Conservation (phyloP, 2,113 vertebrate species). For the Dicerorhinus sumatrensis region DNA sequence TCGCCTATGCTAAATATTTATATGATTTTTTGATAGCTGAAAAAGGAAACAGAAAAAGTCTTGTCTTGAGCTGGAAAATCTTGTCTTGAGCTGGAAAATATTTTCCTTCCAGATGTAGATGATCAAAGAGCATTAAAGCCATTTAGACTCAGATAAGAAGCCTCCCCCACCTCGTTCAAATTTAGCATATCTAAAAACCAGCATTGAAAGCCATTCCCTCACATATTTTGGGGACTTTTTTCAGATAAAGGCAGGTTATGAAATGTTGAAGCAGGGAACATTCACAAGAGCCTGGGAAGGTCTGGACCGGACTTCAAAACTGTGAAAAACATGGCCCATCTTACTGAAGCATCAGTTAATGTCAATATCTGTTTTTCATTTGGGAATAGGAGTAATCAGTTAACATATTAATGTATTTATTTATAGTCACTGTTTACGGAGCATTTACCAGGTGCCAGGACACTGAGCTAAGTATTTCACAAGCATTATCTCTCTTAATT, state of each 20-base stretch:
- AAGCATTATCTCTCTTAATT: not conserved
- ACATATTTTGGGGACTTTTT: not conserved
- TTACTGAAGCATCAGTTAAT: not conserved
- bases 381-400: not conserved
- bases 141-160: not conserved
- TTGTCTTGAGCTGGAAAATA: not conserved
- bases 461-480: not conserved
- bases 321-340: too few species aligned
- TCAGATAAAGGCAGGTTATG: conserved; percentile 43
- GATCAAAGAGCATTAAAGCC: not conserved
- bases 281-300: not conserved
- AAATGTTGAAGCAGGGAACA: not conserved
- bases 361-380: not conserved
- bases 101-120: not conserved
- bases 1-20: not conserved
- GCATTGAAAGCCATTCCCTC: conserved; percentile 23
- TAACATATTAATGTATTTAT: not conserved
- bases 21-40: not conserved
- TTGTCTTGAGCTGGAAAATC: not conserved
- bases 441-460: not conserved
- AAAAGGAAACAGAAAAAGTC: not conserved
- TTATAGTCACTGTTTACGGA: not conserved
- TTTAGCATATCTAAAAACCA: not conserved
- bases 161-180: not conserved
- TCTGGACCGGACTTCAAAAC: not conserved